Percentiles rank a stretch among this genome's conserved stretches.
phyloP scores from a whole-genome alignment of 2,888 invertebrate genomes.

The Lumbricus terrestris region DNA sequence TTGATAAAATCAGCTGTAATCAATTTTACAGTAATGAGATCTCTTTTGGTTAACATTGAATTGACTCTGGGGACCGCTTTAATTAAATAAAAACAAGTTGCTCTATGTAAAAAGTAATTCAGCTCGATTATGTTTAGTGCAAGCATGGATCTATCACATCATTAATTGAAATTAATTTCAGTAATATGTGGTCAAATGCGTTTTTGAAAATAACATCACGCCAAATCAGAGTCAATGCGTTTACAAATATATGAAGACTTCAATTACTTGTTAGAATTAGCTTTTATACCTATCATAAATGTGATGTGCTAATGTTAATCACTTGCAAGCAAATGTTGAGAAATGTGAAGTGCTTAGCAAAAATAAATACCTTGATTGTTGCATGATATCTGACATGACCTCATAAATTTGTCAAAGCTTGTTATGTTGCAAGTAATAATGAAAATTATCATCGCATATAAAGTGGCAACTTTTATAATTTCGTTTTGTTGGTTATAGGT shows the following conservation, averaged over 20 bases:
- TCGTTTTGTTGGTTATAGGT: background rate
- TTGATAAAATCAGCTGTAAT: background rate
- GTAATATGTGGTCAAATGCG: background rate
- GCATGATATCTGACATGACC: background rate
- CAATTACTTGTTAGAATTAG: background rate
- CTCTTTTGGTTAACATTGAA: background rate
- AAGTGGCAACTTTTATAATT: constrained; percentile 3
- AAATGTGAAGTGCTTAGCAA: background rate
- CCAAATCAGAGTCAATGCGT: background rate
- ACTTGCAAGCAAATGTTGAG: background rate
- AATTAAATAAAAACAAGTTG: background rate
- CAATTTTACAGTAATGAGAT: background rate
- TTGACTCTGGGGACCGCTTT: background rate
- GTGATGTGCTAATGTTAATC: background rate
- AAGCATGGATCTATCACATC: background rate
- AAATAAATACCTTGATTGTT: background rate
- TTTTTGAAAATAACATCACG: background rate
- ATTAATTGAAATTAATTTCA: background rate
- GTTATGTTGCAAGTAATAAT: background rate
- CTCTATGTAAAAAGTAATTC: background rate
- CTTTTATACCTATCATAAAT: background rate
- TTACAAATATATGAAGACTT: background rate
- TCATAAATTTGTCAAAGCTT: background rate
- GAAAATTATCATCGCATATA: background rate
- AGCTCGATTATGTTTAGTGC: background rate